These are phyloP conservation scores for Lophochroa leadbeateri DNA, from an alignment of 2,113 vertebrate species.

Conservation along the genomic window DNA sequence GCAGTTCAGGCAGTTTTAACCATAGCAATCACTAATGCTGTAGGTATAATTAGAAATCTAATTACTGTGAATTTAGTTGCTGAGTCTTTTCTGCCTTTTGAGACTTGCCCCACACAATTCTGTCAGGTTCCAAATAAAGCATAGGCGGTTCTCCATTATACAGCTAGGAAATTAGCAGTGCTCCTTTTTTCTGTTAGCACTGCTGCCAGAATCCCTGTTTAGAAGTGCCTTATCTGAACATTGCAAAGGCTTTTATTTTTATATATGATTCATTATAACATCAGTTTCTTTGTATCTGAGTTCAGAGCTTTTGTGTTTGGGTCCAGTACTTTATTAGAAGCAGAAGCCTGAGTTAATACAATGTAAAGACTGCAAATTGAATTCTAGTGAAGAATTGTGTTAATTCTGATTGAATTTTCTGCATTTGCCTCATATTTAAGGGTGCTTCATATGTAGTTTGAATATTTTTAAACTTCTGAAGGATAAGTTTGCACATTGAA, in stretches of 20 bases:
- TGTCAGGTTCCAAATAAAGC: neutral
- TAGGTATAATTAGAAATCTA: slow-evolving; percentile 62
- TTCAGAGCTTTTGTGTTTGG: neutral
- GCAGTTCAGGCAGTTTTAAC: neutral
- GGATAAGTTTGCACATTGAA: neutral
- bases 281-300: neutral
- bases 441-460: neutral
- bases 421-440: neutral
- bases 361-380: neutral
- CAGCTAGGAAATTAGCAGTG: slow-evolving; percentile 4
- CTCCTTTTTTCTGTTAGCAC: neutral
- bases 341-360: neutral
- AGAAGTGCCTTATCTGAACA: neutral
- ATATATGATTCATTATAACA: neutral
- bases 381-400: neutral
- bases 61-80: slow-evolving; percentile 52
- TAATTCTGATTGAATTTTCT: neutral
- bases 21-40: neutral
- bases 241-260: neutral
- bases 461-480: neutral
- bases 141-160: neutral
- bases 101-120: slow-evolving; percentile 31
- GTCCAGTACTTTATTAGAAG: neutral
- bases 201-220: neutral
- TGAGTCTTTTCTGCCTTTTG: slow-evolving; percentile 33